Evolutionary conservation across 2,113 vertebrate genomes (phyloP), one percentile per base, ranked within the genome.

Genomic region (Oreochromis aureus): DNA sequence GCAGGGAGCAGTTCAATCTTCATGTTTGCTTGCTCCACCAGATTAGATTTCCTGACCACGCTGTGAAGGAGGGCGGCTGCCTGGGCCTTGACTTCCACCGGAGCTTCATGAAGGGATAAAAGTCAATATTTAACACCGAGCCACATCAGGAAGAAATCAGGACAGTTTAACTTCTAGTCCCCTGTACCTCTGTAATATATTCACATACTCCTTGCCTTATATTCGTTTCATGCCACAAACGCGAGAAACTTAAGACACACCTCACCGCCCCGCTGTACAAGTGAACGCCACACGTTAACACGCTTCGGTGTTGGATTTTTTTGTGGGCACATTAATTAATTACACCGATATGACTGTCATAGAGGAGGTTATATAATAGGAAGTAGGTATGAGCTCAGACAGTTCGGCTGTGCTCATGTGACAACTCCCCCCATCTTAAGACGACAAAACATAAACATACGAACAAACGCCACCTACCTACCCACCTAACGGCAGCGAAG

Each of bases 1-100:
- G 98, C 98, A 0, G 99, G 99, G 7, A 99, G 93, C 1, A 98
- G 87, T 92, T 98, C 98, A 9, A 99, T 88, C 97, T 96, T 98
- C 98, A 99, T 99, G 92, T 94, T 13, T 69, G 86, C 91, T 89
- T 98, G 97, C 3, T 93, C 78, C 87, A 98, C 86, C 0, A 96
- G 78, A 82, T 86, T 89, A 0, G 97, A 91, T 69, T 96, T 96
- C 91, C 98, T 96, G 55, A 84, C 89, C 24, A 18, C 86, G 80
- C 90, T 89, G 91, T 96, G 93, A 89, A 97, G 76, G 46, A 95
- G 94, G 51, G 91, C 66, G 12, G 89, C 84, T 24, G 90, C 71
- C 18, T 94, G 96, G 61, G 88, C 85, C 44, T 95, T 91, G 63
- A 96, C 94, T 89, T 95, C 92, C 0, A 91, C 90, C 8, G 96